Base-by-base conservation (phyloP, 1,140 invertebrate genomes). In the Solenopsis fugax region DNA sequence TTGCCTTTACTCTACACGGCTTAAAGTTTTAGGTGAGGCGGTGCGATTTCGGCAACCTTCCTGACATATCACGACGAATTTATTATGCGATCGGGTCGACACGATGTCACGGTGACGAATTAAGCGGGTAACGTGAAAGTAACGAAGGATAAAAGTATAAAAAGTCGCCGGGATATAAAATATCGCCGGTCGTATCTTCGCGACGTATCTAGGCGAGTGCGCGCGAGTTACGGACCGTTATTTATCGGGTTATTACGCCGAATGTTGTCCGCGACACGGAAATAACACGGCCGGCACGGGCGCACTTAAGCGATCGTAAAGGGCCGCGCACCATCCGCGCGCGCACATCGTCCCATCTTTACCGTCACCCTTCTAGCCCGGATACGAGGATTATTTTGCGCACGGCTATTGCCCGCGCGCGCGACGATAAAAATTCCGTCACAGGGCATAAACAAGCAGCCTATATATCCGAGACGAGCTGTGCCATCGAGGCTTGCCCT, bases 221-320 rank as follows among this genome's bases (percentile, higher is more conserved):
- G 73, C 45, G 48, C 24, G 87, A 60, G 45, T 88, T 85, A 73
- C 72, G 77, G 18, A 9, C 48, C 67, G 82, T 89, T 88, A 80
- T 80, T 89, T 80, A 86, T 86, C 87, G 54, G 24, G 52, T 88
- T 86, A 86, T 86, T 73, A 72, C 88, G 60, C 50, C 29, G 69
- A 67, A 62, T 67, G 60, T 67, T 24, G 80, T 65, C 58, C 41
- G 41, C 64, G 72, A 73, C 48, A 41, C 88, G 87, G 52, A 88
- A 86, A 80, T 75, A 80, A 86, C 75, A 29, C 72, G 41, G 41
- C 12, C 34, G n/a, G 80, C 75, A 29, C 72, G 41, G 41, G 16
- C 34, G n/a, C 87, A 16, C 67, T 89, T 86, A 80, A 64, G 60
- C 52, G 81, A 86, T 89, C 87, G 82, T 89, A 89, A 89, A 88